phyloP scores from a whole-genome alignment of 2,797 vertebrate species.

The Sebastes wilsoni region DNA sequence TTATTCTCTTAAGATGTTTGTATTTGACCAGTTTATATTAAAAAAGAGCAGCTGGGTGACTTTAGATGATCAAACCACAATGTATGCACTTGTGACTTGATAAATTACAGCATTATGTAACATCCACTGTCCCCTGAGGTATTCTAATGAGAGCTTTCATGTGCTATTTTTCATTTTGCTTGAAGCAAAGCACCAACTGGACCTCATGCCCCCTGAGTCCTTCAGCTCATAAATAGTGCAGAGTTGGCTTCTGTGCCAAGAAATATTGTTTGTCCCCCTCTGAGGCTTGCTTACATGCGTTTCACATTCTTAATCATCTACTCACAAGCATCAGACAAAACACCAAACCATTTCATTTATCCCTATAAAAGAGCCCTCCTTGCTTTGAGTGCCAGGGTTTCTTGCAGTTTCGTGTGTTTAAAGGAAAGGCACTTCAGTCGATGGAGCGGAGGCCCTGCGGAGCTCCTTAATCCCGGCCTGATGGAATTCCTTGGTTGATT shows the following conservation, averaged over 20 bases:
- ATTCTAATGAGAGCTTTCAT: constrained; percentile 44
- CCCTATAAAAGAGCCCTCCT: neutral
- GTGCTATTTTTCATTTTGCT: constrained; percentile 27
- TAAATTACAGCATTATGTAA: constrained; percentile 7
- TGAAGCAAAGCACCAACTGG: constrained; percentile 50
- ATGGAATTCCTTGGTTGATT: constrained; percentile 82
- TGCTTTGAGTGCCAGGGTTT: neutral
- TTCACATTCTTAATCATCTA: constrained; percentile 25
- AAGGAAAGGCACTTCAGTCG: constrained; percentile 49
- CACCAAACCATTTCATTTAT: neutral
- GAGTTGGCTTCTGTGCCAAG: constrained; percentile 57
- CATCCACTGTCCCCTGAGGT: constrained; percentile 6
- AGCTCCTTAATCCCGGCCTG: constrained; percentile 76
- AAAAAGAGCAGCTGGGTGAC: neutral
- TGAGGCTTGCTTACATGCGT: constrained; percentile 34
- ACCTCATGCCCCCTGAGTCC: constrained; percentile 35
- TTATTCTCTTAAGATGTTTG: neutral
- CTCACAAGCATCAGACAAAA: constrained; percentile 9
- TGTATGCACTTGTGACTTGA: neutral
- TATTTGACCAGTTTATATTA: neutral
- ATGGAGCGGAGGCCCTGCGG: constrained; percentile 43
- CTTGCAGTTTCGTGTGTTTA: constrained; percentile 43
- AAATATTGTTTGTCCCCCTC: constrained; percentile 48
- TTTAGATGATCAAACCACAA: neutral
- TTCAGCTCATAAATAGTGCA: constrained; percentile 50